These are phyloP conservation scores for Cephus runcator DNA, from an alignment of 2,888 invertebrate genomes.

Conservation along the genomic window DNA sequence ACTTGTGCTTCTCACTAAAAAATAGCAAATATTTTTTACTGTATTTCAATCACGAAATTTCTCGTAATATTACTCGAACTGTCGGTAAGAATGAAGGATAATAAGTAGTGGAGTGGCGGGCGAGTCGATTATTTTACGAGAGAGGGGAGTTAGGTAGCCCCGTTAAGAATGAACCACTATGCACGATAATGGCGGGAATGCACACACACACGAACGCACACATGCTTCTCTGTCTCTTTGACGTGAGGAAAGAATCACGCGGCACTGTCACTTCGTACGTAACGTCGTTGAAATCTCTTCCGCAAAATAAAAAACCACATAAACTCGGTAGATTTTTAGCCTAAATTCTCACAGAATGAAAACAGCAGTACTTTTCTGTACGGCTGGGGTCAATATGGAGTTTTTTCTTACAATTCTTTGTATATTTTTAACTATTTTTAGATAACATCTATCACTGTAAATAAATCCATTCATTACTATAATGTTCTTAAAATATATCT, in stretches of 20 bases:
- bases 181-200: conserved; percentile 57
- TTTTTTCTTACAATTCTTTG: conserved; percentile 3
- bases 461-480: conserved; percentile 16
- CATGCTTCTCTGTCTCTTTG: conserved; percentile 11
- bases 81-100: conserved; percentile 21
- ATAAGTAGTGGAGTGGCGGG: conserved; percentile 33
- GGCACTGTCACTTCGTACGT: conserved; percentile 6
- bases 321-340: not conserved
- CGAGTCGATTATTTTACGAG: conserved; percentile 51
- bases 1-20: conserved; percentile 8
- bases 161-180: conserved; percentile 48
- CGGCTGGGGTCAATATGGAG: conserved; percentile 13
- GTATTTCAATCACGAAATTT: not conserved
- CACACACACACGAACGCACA: conserved; percentile 27
- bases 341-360: not conserved
- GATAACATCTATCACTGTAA: conserved; percentile 15
- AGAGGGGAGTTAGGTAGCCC: conserved; percentile 32
- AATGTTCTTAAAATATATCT: conserved; percentile 17
- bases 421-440: conserved; percentile 10
- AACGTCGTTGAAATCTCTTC: not conserved
- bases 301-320: not conserved
- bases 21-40: not conserved
- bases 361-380: not conserved
- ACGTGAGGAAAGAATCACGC: not conserved
- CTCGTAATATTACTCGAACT: conserved; percentile 3